Evolutionary conservation across 1,140 invertebrate species (phyloP).

Genomic region (Nephila pilipes): DNA sequence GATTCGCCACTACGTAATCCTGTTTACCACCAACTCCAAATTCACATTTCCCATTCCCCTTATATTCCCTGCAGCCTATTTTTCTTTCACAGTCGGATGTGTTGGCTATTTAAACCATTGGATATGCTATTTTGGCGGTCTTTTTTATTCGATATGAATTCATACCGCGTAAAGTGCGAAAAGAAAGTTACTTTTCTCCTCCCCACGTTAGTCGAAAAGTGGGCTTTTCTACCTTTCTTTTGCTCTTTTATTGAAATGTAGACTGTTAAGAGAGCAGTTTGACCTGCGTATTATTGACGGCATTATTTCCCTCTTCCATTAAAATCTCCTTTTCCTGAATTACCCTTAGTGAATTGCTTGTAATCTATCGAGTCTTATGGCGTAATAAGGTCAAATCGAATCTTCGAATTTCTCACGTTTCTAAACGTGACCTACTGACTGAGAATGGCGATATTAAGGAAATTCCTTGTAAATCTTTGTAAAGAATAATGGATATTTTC

Average conservation of each 20-base stretch:
- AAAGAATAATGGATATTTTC: background rate
- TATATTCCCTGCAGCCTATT: constrained; percentile 17
- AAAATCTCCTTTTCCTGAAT: background rate
- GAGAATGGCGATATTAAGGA: background rate
- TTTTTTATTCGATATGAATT: constrained; percentile 45
- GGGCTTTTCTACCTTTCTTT: background rate
- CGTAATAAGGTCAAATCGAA: constrained; percentile 26
- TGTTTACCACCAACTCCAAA: constrained; percentile 72
- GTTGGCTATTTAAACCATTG: constrained; percentile 68
- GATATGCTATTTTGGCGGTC: constrained; percentile 71
- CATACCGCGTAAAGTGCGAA: constrained; percentile 21
- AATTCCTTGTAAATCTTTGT: background rate
- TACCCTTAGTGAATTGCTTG: background rate
- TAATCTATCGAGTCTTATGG: background rate
- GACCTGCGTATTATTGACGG: constrained; percentile 25
- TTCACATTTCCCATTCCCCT: constrained; percentile 37
- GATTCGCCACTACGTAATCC: constrained; percentile 33
- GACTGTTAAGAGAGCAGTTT: constrained; percentile 16
- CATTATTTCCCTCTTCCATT: background rate
- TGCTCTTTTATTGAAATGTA: constrained; percentile 7
- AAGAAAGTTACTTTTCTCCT: background rate
- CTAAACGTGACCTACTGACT: background rate
- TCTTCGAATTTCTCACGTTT: constrained; percentile 28
- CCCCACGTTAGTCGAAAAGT: background rate
- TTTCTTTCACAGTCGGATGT: constrained; percentile 24